Percentiles rank a stretch among this genome's conserved stretches.
Evolutionary conservation across 2,797 vertebrate genomes (phyloP).

Genomic region (Rhinophrynus dorsalis): DNA sequence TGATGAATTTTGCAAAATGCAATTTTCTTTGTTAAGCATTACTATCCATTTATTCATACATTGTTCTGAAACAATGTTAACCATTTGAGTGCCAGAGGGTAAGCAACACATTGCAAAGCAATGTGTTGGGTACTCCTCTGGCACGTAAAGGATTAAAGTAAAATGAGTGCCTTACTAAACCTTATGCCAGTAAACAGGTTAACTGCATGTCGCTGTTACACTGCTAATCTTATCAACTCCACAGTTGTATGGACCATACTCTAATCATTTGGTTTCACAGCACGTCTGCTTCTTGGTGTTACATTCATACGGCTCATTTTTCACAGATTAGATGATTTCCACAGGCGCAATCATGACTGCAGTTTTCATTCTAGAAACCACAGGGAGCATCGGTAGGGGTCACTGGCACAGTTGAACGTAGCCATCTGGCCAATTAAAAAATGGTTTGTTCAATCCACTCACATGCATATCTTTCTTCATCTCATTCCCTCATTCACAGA

Average conservation of each 20-base stretch:
- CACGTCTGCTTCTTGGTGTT: not conserved
- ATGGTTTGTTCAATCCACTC: not conserved
- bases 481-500: not conserved
- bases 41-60: too few species aligned
- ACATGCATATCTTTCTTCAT: not conserved
- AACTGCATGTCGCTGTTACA: not conserved
- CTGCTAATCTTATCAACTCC: not conserved
- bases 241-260: not conserved
- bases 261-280: not conserved
- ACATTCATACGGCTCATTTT: not conserved
- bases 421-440: conserved; percentile 32
- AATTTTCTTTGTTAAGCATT: too few species aligned
- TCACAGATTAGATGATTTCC: not conserved
- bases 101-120: too few species aligned
- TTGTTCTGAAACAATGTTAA: too few species aligned
- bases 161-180: too few species aligned
- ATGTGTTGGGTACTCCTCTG: too few species aligned
- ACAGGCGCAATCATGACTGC: not conserved
- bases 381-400: conserved; percentile 17
- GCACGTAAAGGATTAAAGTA: too few species aligned
- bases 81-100: too few species aligned
- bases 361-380: not conserved
- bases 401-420: not conserved
- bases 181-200: too few species aligned
- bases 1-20: too few species aligned